Evolutionary conservation across 1,140 invertebrate species (phyloP).

Genomic region (Heterodera schachtii): DNA sequence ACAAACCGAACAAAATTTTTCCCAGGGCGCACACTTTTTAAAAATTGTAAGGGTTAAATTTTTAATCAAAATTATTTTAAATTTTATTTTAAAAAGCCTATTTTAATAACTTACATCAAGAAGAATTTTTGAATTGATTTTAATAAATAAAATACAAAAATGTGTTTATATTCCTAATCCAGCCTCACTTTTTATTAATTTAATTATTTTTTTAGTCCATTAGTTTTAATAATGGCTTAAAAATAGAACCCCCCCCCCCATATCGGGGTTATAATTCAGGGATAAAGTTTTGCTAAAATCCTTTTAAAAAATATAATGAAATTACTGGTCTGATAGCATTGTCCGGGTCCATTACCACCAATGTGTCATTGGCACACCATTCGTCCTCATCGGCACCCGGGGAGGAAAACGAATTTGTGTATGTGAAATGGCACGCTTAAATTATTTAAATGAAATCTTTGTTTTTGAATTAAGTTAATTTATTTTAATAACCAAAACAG

Average conservation of each 20-base stretch:
- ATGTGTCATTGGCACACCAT: slow-evolving; percentile 28
- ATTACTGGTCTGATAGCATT: not conserved
- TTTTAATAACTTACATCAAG: too few species aligned
- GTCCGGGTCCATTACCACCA: not conserved
- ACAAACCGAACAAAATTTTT: slow-evolving; percentile 29
- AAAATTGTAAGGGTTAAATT: not conserved
- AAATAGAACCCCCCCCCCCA: too few species aligned
- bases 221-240: too few species aligned
- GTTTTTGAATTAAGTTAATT: not conserved
- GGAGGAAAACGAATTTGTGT: slow-evolving; percentile 22
- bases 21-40: slow-evolving; percentile 25
- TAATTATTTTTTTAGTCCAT: too few species aligned
- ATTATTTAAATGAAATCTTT: not conserved
- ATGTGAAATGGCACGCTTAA: slow-evolving; percentile 24
- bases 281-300: not conserved
- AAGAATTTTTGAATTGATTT: too few species aligned
- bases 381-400: slow-evolving; percentile 8
- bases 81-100: not conserved
- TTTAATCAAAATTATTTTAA: not conserved
- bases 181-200: too few species aligned
- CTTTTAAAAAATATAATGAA: not conserved
- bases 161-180: too few species aligned
- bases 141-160: not conserved
- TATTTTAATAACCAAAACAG: not conserved
- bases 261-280: too few species aligned